Evolutionary conservation across 2,113 vertebrate species (phyloP), one percentile per base, ranked within the genome.

Genomic region (Dipodomys ordii): DNA sequence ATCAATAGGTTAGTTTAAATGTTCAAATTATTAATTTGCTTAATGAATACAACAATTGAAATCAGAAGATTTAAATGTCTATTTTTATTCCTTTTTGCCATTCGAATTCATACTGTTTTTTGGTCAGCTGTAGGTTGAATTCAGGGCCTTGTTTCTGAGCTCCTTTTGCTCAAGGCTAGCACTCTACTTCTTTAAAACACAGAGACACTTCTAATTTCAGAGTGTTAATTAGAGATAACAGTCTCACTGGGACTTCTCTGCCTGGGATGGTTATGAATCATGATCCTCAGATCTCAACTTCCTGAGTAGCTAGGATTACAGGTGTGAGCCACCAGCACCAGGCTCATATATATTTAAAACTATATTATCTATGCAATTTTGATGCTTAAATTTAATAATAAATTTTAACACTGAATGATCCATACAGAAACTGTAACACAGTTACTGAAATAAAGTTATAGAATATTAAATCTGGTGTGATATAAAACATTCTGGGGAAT

Each of bases 41-140:
- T 93, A 27, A 72, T 32, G 68, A 25, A 71, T 39, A 20, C 84
- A 90, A 85, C 91, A 8, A 64, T 49, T 88, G 71, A 86, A 67
- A 39, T 28, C 74, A 76, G 25, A 71, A 84, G 18, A 73, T 46
- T 53, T 57, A 3, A 7, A 1, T 83, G 57, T 76, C 12, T 67
- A 39, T 69, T 88, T 81, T 84, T 28, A 91, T 82, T 67, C 19
- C 2, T 4, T 60, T 91, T 88, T 79, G 23, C 39, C 6, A 60
- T 7, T 23, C 23, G 35, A 20, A 76, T 35, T 69, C 22, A 76
- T n/a, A 64, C 83, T 57, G 15, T 57, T 57, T 11, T 57, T 57
- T 57, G 12, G 15, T 57, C 15, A 3, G 15, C 15, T 57, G 12
- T 57, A 57, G 15, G 15, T 57, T 57, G 53, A 57, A 13, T 2